These are phyloP conservation scores for Lutjanus campechanus DNA, from an alignment of 2,797 vertebrate genomes.

Conservation along the genomic window DNA sequence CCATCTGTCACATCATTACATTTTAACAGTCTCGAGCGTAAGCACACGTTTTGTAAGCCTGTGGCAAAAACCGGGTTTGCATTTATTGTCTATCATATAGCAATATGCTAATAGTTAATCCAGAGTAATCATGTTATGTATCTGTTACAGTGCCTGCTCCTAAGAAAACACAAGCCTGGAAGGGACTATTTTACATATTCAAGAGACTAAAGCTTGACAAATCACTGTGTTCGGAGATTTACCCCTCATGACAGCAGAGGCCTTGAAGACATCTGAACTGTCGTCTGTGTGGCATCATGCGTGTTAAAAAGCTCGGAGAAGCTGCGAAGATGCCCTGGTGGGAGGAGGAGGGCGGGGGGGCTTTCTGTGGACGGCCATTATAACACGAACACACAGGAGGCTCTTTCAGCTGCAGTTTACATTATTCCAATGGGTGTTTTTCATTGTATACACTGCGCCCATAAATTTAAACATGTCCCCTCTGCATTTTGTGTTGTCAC, in stretches of 20 bases:
- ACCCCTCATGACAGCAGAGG: conserved; percentile 65
- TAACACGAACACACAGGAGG: conserved; percentile 27
- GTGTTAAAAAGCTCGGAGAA: conserved; percentile 43
- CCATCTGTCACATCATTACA: conserved; percentile 27
- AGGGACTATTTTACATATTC: conserved; percentile 75
- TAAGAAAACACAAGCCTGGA: conserved; percentile 67
- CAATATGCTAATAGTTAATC: conserved; percentile 70
- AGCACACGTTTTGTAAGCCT: conserved; percentile 40
- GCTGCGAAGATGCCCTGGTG: conserved; percentile 26
- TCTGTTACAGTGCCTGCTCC: conserved; percentile 62
- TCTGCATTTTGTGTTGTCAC: conserved; percentile 31
- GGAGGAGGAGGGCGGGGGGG: conserved; percentile 17
- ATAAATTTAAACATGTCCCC: conserved; percentile 28
- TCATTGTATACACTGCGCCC: neutral
- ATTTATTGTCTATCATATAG: conserved; percentile 67
- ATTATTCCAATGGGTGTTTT: conserved; percentile 2
- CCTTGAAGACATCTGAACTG: conserved; percentile 61
- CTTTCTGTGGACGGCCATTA: conserved; percentile 26
- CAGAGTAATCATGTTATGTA: conserved; percentile 77
- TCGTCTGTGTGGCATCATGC: conserved; percentile 38
- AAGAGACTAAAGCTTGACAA: conserved; percentile 72
- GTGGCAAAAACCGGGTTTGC: conserved; percentile 46
- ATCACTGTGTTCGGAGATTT: conserved; percentile 62
- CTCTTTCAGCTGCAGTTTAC: conserved; percentile 17
- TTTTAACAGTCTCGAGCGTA: conserved; percentile 27